A percentile compares a stretch with the other conserved stretches of the same genome.
phyloP scores from a whole-genome alignment of 2,888 invertebrate species.

The Lottia scabra region DNA sequence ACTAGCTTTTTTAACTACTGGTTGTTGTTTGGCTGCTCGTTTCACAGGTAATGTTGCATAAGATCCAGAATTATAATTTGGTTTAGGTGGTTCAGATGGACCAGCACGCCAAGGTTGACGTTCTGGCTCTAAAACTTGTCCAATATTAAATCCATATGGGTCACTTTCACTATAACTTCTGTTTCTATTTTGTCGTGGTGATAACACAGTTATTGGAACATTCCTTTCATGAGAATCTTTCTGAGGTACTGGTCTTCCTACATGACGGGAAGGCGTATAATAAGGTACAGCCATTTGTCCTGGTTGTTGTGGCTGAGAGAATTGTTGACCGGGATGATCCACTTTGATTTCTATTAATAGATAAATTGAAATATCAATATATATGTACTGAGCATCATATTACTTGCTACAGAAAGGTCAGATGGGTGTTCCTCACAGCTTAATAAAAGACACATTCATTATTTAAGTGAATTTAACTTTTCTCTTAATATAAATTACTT shows the following conservation, averaged over 20 bases:
- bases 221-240: conserved; percentile 1
- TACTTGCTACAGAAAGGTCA: too few relatives aligned
- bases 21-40: conserved; percentile 22
- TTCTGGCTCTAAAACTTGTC: conserved; percentile 9
- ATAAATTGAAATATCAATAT: too few relatives aligned
- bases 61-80: conserved; percentile 36
- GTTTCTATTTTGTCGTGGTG: neutral
- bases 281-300: neutral
- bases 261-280: neutral
- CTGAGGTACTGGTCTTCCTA: neutral
- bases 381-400: too few relatives aligned
- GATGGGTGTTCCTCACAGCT: too few relatives aligned
- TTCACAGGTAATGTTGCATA: conserved; percentile 42
- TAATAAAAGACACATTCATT: too few relatives aligned
- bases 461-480: too few relatives aligned
- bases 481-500: too few relatives aligned
- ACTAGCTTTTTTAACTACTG: neutral
- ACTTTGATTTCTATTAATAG: neutral
- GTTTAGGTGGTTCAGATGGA: conserved; percentile 13
- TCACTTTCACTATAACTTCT: conserved; percentile 30
- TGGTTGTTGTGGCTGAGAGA: neutral
- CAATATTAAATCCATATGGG: conserved; percentile 13
- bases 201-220: conserved; percentile 3
- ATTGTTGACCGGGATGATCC: neutral
- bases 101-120: conserved; percentile 12